phyloP scores from a whole-genome alignment of 2,797 vertebrate genomes.

The Sebastolobus altivelis region DNA sequence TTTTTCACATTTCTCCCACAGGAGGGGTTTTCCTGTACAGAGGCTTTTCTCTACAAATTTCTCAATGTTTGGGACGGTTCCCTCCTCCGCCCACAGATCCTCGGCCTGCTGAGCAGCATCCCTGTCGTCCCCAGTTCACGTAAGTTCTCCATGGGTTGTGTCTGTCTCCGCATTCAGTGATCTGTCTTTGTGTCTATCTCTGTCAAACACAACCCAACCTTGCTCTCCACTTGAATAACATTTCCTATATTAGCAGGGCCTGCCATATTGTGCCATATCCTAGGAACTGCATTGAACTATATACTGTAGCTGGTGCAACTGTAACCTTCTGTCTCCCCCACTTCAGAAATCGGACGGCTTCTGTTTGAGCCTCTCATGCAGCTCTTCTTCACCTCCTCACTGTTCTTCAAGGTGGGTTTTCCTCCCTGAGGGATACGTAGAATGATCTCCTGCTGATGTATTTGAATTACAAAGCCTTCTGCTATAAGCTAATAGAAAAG shows the following conservation, averaged over 20 bases:
- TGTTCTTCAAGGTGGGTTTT: conserved; percentile 93
- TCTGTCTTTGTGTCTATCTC: neutral
- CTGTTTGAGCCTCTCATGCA: conserved; percentile 90
- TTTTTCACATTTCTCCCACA: conserved; percentile 66
- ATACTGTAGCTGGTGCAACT: neutral
- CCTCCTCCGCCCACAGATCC: conserved; percentile 87
- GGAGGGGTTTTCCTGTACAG: conserved; percentile 92
- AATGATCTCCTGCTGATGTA: neutral
- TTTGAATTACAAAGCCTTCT: conserved; percentile 6
- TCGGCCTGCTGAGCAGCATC: conserved; percentile 91
- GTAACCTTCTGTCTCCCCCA: conserved; percentile 55
- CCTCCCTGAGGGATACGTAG: neutral
- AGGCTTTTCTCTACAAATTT: conserved; percentile 92
- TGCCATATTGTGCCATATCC: neutral
- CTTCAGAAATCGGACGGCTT: conserved; percentile 85
- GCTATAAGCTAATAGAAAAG: neutral
- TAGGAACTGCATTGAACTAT: conserved; percentile 4
- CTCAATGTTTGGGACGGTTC: conserved; percentile 93
- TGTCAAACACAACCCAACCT: neutral
- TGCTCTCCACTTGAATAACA: neutral
- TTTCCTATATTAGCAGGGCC: neutral
- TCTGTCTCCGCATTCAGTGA: neutral
- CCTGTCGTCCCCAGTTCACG: conserved; percentile 87
- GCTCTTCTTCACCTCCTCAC: conserved; percentile 92
- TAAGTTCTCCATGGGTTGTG: conserved; percentile 70